These are phyloP conservation scores for Pitta sordida DNA, from an alignment of 2,113 vertebrate species.

Conservation along the genomic window DNA sequence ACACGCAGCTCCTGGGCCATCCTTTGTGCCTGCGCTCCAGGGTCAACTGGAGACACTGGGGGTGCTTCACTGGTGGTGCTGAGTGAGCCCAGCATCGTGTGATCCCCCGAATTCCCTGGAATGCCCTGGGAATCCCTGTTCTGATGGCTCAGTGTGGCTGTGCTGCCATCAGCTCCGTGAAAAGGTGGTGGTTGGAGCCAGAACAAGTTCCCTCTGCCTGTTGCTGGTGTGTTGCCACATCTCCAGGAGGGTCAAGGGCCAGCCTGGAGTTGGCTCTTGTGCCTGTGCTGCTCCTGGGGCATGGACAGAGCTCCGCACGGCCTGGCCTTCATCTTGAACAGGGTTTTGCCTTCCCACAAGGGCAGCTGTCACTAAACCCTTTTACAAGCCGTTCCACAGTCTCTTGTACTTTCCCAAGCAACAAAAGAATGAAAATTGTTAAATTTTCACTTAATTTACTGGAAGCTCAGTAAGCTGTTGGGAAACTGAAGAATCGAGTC, in stretches of 20 bases:
- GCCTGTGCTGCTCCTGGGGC: background rate
- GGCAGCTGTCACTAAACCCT: background rate
- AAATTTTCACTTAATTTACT: slow-evolving; percentile 7
- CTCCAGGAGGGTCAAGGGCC: background rate
- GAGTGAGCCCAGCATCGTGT: background rate
- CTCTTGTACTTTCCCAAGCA: background rate
- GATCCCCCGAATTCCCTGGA: background rate
- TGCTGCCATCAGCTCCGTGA: background rate
- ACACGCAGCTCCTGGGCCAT: background rate
- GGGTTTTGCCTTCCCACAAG: background rate
- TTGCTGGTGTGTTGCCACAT: background rate
- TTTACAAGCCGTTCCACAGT: background rate
- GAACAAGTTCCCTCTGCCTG: background rate
- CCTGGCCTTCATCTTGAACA: background rate
- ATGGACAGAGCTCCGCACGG: no score
- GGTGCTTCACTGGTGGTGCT: background rate
- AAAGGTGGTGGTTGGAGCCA: background rate
- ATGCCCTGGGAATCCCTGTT: background rate
- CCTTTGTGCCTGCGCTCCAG: background rate
- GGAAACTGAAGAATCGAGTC: background rate
- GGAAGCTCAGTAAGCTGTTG: background rate
- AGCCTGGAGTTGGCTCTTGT: background rate
- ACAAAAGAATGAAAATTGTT: background rate
- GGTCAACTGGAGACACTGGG: background rate
- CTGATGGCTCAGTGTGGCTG: background rate